Conservation (phyloP, 2,888 invertebrate genomes). For the Watsonalla binaria region DNA sequence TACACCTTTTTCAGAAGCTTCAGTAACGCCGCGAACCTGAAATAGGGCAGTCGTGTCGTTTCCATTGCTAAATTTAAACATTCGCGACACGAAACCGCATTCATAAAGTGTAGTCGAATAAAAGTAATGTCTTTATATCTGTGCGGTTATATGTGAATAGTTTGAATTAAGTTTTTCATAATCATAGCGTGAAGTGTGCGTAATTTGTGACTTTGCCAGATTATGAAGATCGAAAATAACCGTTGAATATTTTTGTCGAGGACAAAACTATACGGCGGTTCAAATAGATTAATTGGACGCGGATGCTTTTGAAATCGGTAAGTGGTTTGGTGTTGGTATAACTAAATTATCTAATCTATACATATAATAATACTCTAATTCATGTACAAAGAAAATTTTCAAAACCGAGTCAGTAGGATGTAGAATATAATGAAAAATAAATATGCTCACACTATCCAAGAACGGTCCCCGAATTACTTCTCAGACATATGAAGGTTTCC, state of each 20-base stretch:
- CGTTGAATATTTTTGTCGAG: constrained; percentile 43
- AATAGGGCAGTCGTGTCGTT: constrained; percentile 11
- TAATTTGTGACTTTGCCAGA: constrained; percentile 29
- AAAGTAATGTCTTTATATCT: not conserved
- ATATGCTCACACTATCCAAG: too few relatives aligned
- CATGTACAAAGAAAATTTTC: too few relatives aligned
- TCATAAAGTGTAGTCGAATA: constrained; percentile 20
- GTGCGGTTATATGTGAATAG: not conserved
- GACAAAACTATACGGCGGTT: constrained; percentile 28
- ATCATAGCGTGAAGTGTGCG: not conserved
- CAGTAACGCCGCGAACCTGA: constrained; percentile 26
- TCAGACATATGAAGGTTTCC: too few relatives aligned
- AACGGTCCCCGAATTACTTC: too few relatives aligned
- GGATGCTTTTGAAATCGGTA: constrained; percentile 12
- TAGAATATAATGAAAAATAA: too few relatives aligned
- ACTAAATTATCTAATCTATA: too few relatives aligned
- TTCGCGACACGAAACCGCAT: constrained; percentile 3
- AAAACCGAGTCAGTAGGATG: too few relatives aligned
- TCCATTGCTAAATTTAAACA: constrained; percentile 14
- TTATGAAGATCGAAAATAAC: constrained; percentile 44
- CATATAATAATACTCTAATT: too few relatives aligned
- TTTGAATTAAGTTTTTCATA: constrained; percentile 13
- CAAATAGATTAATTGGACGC: constrained; percentile 30
- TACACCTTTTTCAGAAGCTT: constrained; percentile 25
- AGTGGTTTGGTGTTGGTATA: not conserved